phyloP scores from a whole-genome alignment of 2,113 vertebrate species.

The Oxyruncus cristatus region DNA sequence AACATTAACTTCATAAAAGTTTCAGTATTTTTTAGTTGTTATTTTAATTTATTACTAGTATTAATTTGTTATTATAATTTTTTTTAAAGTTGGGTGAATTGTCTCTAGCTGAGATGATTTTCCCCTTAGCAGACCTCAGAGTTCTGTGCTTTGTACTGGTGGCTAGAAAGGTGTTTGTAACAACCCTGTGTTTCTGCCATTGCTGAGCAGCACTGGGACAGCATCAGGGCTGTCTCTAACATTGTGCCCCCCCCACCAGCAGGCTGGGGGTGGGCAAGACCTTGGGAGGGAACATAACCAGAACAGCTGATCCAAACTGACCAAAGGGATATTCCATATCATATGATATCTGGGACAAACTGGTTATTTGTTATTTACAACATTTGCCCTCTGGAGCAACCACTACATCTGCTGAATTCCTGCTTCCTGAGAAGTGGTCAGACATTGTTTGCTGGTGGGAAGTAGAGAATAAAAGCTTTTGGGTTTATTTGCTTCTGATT shows the following conservation, averaged over 20 bases:
- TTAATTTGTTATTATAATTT: neutral
- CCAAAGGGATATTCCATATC: neutral
- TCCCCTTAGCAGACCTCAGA: neutral
- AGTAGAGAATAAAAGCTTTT: neutral
- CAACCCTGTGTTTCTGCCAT: neutral
- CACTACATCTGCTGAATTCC: fast-evolving
- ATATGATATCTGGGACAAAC: neutral
- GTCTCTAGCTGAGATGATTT: neutral
- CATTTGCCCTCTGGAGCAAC: neutral
- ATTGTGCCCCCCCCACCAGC: neutral
- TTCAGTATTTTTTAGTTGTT: neutral
- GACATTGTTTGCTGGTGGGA: neutral
- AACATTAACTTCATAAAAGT: neutral
- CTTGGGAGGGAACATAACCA: neutral
- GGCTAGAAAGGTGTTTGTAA: neutral
- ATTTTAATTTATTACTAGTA: neutral
- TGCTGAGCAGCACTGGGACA: neutral
- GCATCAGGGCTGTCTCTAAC: neutral
- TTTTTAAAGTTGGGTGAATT: neutral
- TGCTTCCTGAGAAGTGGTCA: neutral
- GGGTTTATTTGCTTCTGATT: neutral
- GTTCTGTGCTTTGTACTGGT: neutral
- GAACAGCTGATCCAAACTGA: neutral
- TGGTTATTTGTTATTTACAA: neutral
- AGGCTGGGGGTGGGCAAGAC: neutral